phyloP scores from a whole-genome alignment of 1,140 invertebrate genomes.

The Conus betulinus region DNA sequence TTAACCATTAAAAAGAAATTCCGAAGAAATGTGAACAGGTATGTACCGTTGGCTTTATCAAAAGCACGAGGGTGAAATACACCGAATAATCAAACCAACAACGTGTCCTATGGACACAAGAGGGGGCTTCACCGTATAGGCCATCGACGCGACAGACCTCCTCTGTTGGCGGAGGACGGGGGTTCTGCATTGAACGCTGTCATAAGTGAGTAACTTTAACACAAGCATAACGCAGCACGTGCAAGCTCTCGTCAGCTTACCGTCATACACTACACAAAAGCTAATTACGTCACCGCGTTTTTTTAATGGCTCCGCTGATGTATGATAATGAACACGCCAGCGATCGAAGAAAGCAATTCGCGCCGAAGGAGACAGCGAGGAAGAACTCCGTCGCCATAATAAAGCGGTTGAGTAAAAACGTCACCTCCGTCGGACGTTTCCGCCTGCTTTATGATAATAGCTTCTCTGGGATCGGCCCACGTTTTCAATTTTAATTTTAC shows the following conservation, averaged over 20 bases:
- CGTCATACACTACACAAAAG: conserved; percentile 7
- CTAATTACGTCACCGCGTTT: not conserved
- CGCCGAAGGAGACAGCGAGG: not conserved
- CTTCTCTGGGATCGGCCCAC: not conserved
- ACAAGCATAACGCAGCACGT: conserved; percentile 2
- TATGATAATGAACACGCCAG: not conserved
- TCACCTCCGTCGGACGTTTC: not conserved
- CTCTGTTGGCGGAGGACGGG: not conserved
- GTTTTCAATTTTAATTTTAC: not conserved
- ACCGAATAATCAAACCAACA: too few species aligned
- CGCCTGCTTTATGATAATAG: conserved; percentile 7
- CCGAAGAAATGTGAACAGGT: too few species aligned
- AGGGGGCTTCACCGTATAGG: too few species aligned
- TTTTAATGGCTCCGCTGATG: not conserved
- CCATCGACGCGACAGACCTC: too few species aligned
- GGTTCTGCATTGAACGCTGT: not conserved
- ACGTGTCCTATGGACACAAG: too few species aligned
- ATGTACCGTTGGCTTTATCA: too few species aligned
- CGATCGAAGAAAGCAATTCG: not conserved
- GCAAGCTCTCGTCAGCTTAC: conserved; percentile 1
- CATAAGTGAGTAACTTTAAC: not conserved
- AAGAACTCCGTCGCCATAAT: not conserved
- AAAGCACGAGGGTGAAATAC: too few species aligned
- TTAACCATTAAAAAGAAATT: too few species aligned
- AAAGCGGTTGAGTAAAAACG: conserved; percentile 1